Evolutionary conservation across 2,888 invertebrate genomes (phyloP).

Genomic region (Theretra japonica): DNA sequence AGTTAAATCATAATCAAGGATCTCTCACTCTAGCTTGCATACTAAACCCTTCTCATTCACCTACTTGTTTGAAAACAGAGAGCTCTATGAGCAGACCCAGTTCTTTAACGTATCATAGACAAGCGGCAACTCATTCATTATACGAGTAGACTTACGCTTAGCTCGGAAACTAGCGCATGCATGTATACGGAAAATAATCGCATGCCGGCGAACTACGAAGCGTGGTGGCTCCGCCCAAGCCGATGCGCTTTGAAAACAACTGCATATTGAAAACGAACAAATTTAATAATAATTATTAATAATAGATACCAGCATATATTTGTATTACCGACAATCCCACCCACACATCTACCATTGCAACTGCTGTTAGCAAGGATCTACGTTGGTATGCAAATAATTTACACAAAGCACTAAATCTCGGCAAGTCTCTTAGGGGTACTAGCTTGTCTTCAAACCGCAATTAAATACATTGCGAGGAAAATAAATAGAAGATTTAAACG

Average conservation of each 20-base stretch:
- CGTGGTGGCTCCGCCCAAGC: constrained; percentile 48
- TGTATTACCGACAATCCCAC: no score
- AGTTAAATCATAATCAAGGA: no score
- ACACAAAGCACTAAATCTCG: no score
- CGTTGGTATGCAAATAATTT: no score
- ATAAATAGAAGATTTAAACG: no score
- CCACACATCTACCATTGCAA: no score
- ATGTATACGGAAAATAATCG: constrained; percentile 65
- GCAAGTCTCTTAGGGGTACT: no score
- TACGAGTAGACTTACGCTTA: not conserved
- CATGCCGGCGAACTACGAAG: constrained; percentile 57
- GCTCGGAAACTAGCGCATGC: constrained; percentile 58
- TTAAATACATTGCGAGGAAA: no score
- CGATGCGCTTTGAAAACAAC: constrained; percentile 17
- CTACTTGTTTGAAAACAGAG: not conserved
- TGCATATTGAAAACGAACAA: not conserved
- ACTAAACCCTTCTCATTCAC: not conserved
- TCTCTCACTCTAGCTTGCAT: no score
- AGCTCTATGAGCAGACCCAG: not conserved
- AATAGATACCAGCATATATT: not conserved
- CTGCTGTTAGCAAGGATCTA: no score
- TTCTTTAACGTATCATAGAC: not conserved
- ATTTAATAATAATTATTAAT: not conserved
- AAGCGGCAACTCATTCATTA: not conserved
- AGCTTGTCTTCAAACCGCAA: no score